phyloP scores from a whole-genome alignment of 2,888 invertebrate genomes.

The Phymatocera aterrima region DNA sequence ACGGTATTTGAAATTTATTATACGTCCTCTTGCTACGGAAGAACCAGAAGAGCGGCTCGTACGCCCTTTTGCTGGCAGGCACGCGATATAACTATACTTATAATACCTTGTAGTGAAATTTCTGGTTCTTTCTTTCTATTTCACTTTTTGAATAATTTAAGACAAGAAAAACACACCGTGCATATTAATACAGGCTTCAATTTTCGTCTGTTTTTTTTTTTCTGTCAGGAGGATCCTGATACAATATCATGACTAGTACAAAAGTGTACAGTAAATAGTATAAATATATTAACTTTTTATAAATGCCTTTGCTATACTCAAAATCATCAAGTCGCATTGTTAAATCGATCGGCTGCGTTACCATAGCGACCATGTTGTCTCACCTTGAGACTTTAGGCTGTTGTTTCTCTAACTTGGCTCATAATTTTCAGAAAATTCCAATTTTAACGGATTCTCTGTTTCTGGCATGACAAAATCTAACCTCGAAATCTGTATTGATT shows the following conservation, averaged over 20 bases:
- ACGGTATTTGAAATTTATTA: too few relatives aligned
- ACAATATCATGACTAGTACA: slow-evolving; percentile 68
- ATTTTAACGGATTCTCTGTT: not conserved
- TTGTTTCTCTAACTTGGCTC: not conserved
- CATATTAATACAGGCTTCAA: slow-evolving; percentile 22
- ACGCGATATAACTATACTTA: slow-evolving; percentile 60
- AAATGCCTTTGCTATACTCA: not conserved
- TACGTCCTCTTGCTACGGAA: too few relatives aligned
- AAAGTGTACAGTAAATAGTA: slow-evolving; percentile 60
- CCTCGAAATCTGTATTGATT: not conserved
- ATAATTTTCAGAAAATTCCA: not conserved
- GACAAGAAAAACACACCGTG: slow-evolving; percentile 52
- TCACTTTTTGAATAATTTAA: slow-evolving; percentile 44
- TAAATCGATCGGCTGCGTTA: not conserved
- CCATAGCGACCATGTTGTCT: not conserved
- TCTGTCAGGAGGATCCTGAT: slow-evolving; percentile 59
- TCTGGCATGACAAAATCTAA: not conserved
- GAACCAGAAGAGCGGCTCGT: too few relatives aligned
- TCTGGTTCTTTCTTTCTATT: slow-evolving; percentile 57
- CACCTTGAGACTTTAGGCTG: not conserved
- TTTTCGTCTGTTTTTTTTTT: not conserved
- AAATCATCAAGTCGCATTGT: not conserved
- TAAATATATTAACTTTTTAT: too few relatives aligned
- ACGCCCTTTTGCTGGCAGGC: too few relatives aligned
- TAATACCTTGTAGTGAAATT: slow-evolving; percentile 57